phyloP scores from a whole-genome alignment of 2,888 invertebrate species.

The Iselma pallidipennis region DNA sequence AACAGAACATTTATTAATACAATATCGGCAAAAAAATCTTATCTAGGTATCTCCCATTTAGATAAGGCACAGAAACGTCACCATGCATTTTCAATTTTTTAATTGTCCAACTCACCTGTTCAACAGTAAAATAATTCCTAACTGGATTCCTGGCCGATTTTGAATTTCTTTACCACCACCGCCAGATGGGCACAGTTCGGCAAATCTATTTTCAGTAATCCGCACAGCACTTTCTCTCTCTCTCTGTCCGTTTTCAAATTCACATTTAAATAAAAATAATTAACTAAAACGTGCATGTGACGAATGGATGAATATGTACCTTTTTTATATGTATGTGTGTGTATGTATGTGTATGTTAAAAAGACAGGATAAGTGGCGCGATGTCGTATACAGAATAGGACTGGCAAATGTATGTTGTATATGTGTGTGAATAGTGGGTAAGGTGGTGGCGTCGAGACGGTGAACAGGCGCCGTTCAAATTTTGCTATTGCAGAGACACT shows the following conservation, averaged over 20 bases:
- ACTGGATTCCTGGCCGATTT: neutral
- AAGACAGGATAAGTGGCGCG: constrained; percentile 14
- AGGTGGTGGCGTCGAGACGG: constrained; percentile 30
- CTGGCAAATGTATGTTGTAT: constrained; percentile 28
- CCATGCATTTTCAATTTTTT: neutral
- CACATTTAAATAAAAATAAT: neutral
- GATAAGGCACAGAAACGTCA: too few species aligned
- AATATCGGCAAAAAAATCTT: too few species aligned
- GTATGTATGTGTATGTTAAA: neutral
- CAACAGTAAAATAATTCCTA: neutral
- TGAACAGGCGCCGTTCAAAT: constrained; percentile 26
- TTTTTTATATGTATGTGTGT: neutral
- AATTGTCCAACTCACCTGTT: neutral
- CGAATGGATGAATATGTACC: neutral
- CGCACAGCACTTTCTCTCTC: neutral
- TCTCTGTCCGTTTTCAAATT: too few species aligned
- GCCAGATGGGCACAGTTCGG: neutral
- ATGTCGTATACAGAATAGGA: constrained; percentile 22
- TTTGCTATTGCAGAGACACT: constrained; percentile 7
- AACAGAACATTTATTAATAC: too few species aligned
- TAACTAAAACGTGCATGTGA: neutral
- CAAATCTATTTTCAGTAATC: neutral
- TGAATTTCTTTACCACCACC: neutral
- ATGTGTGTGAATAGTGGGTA: constrained; percentile 3
- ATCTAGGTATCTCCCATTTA: too few species aligned